Evolutionary conservation across 2,113 vertebrate genomes (phyloP).

Genomic region (Anhinga rufa): DNA sequence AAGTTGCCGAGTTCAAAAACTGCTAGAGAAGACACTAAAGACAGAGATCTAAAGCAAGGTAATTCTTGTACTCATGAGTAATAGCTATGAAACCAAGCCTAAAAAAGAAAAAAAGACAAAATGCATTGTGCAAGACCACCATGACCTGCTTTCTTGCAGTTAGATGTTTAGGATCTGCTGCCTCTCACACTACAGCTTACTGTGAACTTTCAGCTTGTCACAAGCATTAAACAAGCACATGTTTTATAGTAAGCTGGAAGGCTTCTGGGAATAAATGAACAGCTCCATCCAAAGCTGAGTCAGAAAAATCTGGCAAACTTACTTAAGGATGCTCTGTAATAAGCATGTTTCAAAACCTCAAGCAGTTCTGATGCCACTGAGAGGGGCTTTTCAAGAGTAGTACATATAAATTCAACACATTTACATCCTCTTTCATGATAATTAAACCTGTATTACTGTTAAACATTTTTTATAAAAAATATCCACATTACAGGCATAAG

Average conservation of each 20-base stretch:
- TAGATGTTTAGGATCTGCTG: background rate
- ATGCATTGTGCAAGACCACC: background rate
- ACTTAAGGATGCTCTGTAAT: background rate
- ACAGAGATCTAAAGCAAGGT: background rate
- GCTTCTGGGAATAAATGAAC: background rate
- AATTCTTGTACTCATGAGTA: background rate
- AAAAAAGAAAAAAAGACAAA: background rate
- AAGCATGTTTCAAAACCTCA: background rate
- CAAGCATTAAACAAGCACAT: background rate
- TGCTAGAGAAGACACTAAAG: background rate
- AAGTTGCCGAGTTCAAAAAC: background rate
- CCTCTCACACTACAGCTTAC: background rate
- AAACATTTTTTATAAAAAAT: background rate
- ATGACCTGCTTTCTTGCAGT: background rate
- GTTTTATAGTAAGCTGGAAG: background rate
- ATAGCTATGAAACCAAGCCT: background rate
- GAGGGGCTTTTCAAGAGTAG: background rate
- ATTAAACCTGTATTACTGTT: background rate
- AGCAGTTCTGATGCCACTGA: background rate
- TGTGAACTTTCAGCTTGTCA: background rate
- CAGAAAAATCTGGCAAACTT: background rate
- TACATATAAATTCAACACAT: background rate
- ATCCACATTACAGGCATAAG: background rate
- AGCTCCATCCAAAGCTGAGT: background rate
- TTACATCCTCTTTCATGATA: background rate